Evolutionary conservation across 2,797 vertebrate genomes (phyloP).

Genomic region (Falco biarmicus): DNA sequence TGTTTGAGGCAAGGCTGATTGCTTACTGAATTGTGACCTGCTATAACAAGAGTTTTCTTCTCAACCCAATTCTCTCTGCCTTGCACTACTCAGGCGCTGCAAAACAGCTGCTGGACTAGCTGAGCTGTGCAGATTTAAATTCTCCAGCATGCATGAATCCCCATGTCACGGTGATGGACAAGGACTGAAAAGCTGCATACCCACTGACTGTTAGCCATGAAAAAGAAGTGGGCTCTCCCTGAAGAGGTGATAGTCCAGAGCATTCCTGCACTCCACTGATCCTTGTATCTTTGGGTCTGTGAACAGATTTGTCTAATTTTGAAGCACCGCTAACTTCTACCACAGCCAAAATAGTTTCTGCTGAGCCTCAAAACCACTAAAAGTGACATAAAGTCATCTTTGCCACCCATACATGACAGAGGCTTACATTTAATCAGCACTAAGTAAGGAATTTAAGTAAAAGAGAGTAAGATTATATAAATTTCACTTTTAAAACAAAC

Average conservation of each 20-base stretch:
- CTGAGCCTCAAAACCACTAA: background rate
- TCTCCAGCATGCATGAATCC: background rate
- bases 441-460: constrained; percentile 15
- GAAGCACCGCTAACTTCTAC: background rate
- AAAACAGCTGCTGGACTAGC: constrained; percentile 21
- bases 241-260: background rate
- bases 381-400: background rate
- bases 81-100: constrained; percentile 26
- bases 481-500: constrained; percentile 48
- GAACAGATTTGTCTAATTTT: background rate
- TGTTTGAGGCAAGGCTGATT: constrained; percentile 15
- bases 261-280: background rate
- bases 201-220: background rate
- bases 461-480: constrained; percentile 1
- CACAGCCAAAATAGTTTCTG: background rate
- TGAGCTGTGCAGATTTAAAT: background rate
- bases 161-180: background rate
- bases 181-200: background rate
- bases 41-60: background rate
- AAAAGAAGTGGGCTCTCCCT: background rate
- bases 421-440: background rate
- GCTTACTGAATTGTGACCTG: constrained; percentile 28
- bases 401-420: background rate
- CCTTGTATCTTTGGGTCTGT: background rate
- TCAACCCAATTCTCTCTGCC: background rate